Base-by-base conservation (phyloP, 2,797 vertebrate species). In the Gadopsis marmoratus region DNA sequence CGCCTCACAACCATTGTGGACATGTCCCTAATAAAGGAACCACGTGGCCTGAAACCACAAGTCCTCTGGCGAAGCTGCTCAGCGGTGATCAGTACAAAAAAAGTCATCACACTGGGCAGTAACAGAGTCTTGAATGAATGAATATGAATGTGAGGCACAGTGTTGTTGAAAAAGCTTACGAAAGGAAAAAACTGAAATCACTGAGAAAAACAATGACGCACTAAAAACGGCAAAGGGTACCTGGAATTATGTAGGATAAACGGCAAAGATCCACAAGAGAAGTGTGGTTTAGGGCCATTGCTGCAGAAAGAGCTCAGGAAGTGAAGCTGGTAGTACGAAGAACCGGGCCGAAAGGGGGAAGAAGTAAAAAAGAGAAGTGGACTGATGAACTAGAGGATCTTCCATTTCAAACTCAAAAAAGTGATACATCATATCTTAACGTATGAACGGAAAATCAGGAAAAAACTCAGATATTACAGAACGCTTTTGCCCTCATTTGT, bases 231-330 rank as follows among this genome's bases (percentile, higher is more conserved):
- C 51, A 54, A 14, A 4, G 17, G 10, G 19, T 69, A 68, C 64
- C 71, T 75, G 60, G 17, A 50, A 62, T 39, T 41, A 64, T 62
- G 41, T n/a, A 12, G 45, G 13, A 7, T 26, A 66, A 60, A 51
- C 37, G 8, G 33, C 23, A 64, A 80, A 53, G 21, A 58, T 43
- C 21, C 53, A 75, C 23, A 47, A 9, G 10, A 67, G 11, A 56
- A 9, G 53, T 45, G 45, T 41, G 51, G 9, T 53, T 76, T 48
- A 70, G 19, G 69, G 58, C 4, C 23, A 41, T 37, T 64, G 23
- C 55, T 71, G 55, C 19, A 60, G 16, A 69, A 11, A 31, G 14
- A 55, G 26, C 1, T 63, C 56, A 55, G 39, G 21, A 14, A 31
- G 37, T 58, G 47, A 75, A 29, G 23, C 54, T 59, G 53, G 14